These are phyloP conservation scores for Patiria miniata DNA, from an alignment of 35 echinoderm and acorn worm genomes.

Conservation along the genomic window DNA sequence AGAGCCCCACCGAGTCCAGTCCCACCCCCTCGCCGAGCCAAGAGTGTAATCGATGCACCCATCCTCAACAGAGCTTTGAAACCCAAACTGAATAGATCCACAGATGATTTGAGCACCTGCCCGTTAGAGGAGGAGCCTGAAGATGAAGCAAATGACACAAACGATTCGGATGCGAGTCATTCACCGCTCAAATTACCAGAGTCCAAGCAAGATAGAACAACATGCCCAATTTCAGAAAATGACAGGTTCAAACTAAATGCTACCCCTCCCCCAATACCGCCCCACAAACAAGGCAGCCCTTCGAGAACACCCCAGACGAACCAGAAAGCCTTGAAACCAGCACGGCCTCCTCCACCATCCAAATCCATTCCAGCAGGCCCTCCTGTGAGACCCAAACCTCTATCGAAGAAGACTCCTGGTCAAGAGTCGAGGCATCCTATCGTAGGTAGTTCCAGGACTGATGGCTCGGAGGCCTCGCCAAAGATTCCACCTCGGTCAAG, in stretches of 20 bases:
- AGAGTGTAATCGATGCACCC: conserved; percentile 5
- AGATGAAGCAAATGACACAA: not conserved
- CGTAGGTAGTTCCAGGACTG: not conserved
- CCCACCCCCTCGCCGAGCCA: not conserved
- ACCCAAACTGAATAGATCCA: conserved; percentile 5
- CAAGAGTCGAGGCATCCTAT: not conserved
- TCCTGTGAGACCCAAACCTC: not conserved
- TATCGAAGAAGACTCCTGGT: not conserved
- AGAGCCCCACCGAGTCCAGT: conserved; percentile 1
- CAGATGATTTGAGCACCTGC: not conserved
- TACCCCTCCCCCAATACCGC: not conserved
- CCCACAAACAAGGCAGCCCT: conserved; percentile 11
- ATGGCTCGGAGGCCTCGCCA: not conserved
- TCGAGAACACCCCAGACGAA: not conserved
- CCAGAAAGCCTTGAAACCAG: not conserved
- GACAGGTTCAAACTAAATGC: not conserved
- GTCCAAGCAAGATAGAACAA: not conserved
- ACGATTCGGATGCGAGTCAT: not conserved
- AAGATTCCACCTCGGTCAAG: not conserved
- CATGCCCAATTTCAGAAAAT: not conserved
- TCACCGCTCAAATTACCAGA: not conserved
- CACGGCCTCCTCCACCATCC: not conserved
- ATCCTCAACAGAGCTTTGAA: not conserved
- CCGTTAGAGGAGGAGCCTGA: not conserved
- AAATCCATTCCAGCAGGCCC: not conserved